Base-by-base conservation (phyloP, 1,140 invertebrate genomes). In the Drosophila arawakana region DNA sequence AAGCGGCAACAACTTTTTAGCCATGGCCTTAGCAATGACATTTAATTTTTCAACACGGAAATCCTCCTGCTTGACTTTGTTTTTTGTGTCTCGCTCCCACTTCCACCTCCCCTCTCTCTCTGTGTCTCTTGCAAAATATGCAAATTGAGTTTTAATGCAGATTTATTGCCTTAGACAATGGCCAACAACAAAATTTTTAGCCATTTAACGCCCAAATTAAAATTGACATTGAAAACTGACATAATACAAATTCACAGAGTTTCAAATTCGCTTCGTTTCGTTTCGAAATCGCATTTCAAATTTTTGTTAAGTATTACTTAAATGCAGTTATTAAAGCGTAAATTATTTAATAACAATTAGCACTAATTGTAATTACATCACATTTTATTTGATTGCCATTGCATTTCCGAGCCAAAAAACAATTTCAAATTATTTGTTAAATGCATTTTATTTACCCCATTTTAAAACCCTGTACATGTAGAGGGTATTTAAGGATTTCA, bases 121-220 rank as follows among this genome's bases (percentile, higher is more conserved):
- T 2, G 25, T 3, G 18, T 21, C 18, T 21, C 15, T 8, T 0
- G 52, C 25, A 60, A 73, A 72, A 72, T 76, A 76, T 61, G 58
- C 55, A 76, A 78, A 83, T 78, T 58, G 80, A 73, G 75, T 84
- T 78, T 85, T 85, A 85, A 86, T 86, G 79, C 82, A 78, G 79
- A 85, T 85, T 85, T 85, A 86, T 85, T 44, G 79, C 66, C 68
- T 71, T 37, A 35, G 57, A 39, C 41, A 62, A 52, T 52, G 60
- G 47, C 62, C 46, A 52, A 43, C 34, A 39, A 55, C 34, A 52
- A 68, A 35, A 57, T 54, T 34, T 69, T 73, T 54, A 34, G 21
- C 11, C 46, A 44, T 39, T 46, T 46, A 55, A 21, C n/a, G 39
- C n/a, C 35, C 25, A 70, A 50, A 52, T 63, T 35, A 63, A 52